Conservation (phyloP, 2,888 invertebrate species). For the Meteorus cinctellus region DNA sequence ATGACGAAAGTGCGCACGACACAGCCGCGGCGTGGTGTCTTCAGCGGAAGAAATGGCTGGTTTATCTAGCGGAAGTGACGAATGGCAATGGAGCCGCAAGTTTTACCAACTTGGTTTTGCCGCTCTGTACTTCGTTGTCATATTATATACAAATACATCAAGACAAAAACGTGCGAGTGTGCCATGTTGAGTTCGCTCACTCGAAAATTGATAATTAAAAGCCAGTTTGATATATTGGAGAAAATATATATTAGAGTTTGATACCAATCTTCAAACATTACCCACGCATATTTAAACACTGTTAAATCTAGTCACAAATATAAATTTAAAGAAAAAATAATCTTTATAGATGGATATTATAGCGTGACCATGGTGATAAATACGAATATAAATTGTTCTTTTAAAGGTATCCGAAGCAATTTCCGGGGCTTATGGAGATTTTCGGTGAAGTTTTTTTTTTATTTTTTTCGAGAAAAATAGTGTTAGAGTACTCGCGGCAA, state of each 20-base stretch:
- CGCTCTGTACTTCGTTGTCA: not conserved
- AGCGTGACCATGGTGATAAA: not conserved
- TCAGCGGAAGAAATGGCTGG: constrained; percentile 55
- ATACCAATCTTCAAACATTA: not conserved
- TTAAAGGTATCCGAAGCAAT: constrained; percentile 29
- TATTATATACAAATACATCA: not conserved
- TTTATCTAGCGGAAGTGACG: constrained; percentile 68
- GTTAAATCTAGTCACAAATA: not conserved
- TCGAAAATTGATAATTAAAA: not conserved
- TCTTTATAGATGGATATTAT: not conserved
- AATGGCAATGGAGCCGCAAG: constrained; percentile 57
- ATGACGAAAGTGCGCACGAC: not conserved
- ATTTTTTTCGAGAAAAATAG: not conserved
- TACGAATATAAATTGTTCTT: not conserved
- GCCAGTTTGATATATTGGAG: not conserved
- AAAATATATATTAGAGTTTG: not conserved
- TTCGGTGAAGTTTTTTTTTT: constrained; percentile 1
- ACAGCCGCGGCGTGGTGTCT: constrained; percentile 36
- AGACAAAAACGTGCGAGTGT: not conserved
- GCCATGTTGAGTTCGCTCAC: too few relatives aligned
- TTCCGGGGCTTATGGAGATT: constrained; percentile 36
- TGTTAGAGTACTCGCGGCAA: constrained; percentile 7
- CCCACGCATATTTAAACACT: not conserved
- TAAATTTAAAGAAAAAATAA: not conserved
- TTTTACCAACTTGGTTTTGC: constrained; percentile 54